Conservation (phyloP, 2,113 vertebrate species). For the Amphiprion ocellaris region DNA sequence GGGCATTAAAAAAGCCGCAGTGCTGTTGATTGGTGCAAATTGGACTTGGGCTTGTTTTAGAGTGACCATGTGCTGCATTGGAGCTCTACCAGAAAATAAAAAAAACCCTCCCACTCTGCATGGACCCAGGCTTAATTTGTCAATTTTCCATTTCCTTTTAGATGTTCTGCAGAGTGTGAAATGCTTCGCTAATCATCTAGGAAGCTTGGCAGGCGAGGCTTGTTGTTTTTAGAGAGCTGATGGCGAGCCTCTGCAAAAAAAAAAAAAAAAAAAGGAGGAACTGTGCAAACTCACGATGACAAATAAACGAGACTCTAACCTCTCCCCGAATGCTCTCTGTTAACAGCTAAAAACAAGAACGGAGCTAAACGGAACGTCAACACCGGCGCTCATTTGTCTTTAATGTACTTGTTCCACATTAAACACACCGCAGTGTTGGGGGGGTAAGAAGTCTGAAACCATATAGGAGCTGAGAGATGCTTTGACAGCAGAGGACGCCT, state of each 20-base stretch:
- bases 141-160: constrained; percentile 76
- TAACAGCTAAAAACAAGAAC: constrained; percentile 48
- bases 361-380: constrained; percentile 61
- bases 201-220: constrained; percentile 77
- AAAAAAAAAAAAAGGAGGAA: constrained; percentile 23
- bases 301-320: constrained; percentile 56
- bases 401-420: constrained; percentile 63
- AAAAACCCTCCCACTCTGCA: constrained; percentile 11
- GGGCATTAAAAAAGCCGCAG: constrained; percentile 26
- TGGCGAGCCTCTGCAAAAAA: constrained; percentile 74
- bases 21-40: constrained; percentile 34
- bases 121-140: constrained; percentile 66
- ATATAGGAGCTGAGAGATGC: constrained; percentile 40
- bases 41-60: constrained; percentile 28
- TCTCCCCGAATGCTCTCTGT: constrained; percentile 3
- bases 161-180: constrained; percentile 84
- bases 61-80: constrained; percentile 58
- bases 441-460: constrained; percentile 13
- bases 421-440: constrained; percentile 40
- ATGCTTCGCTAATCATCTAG: constrained; percentile 82
- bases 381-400: constrained; percentile 50
- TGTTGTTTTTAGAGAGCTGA: constrained; percentile 80
- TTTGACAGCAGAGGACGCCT: constrained; percentile 64
- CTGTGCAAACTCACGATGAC: constrained; percentile 76
- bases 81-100: constrained; percentile 33